These are phyloP conservation scores for Agrotis puta DNA, from an alignment of 2,888 invertebrate genomes.

Conservation along the genomic window DNA sequence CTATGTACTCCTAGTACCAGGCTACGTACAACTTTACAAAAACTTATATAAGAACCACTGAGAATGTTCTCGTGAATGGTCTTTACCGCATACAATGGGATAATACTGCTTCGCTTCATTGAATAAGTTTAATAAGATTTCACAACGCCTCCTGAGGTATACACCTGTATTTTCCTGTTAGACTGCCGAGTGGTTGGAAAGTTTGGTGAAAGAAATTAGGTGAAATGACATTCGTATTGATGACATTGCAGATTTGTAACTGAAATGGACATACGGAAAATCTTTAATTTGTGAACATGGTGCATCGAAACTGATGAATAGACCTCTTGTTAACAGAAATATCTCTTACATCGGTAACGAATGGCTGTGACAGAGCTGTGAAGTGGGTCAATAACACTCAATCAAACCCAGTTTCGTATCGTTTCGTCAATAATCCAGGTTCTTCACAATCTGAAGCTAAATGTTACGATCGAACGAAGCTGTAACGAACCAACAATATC, in stretches of 20 bases:
- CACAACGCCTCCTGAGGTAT: slow-evolving; percentile 45
- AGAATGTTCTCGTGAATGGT: slow-evolving; percentile 62
- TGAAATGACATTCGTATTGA: slow-evolving; percentile 44
- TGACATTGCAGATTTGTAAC: slow-evolving; percentile 16
- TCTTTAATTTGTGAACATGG: neutral
- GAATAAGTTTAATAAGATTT: slow-evolving; percentile 68
- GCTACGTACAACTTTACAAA: slow-evolving; percentile 63
- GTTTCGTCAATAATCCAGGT: neutral
- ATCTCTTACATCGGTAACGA: slow-evolving; percentile 6
- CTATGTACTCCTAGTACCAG: slow-evolving; percentile 42
- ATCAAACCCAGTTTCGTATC: slow-evolving; percentile 1
- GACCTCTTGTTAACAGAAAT: slow-evolving; percentile 16
- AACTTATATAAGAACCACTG: slow-evolving; percentile 68
- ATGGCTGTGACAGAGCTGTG: neutral
- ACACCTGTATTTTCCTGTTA: slow-evolving; percentile 53
- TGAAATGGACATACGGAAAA: neutral
- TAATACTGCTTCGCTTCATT: slow-evolving; percentile 65
- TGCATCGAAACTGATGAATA: neutral
- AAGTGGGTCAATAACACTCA: slow-evolving; percentile 32
- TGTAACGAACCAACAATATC: slow-evolving; percentile 15
- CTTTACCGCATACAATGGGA: slow-evolving; percentile 63
- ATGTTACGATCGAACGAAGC: neutral
- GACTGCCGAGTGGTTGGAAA: slow-evolving; percentile 29
- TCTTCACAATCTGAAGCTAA: neutral
- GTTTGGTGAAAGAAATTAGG: slow-evolving; percentile 40